These are phyloP conservation scores for Portunus trituberculatus DNA, from an alignment of 1,140 invertebrate genomes.

Conservation along the genomic window DNA sequence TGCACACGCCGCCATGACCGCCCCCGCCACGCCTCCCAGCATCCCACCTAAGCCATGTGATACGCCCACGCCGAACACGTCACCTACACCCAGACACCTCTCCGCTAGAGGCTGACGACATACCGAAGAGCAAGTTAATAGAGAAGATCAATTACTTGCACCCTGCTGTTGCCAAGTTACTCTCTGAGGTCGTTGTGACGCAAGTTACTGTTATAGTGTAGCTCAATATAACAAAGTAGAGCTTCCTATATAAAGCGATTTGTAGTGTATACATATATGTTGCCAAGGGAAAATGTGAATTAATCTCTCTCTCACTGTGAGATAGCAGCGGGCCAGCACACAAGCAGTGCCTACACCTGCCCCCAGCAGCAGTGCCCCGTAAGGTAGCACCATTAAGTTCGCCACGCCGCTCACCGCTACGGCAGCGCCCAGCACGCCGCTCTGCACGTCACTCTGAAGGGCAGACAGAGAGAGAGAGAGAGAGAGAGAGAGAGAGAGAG, in stretches of 20 bases:
- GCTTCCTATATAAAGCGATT: no score
- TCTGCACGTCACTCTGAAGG: constrained; percentile 55
- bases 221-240: no score
- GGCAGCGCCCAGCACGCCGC: constrained; percentile 43
- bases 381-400: constrained; percentile 46
- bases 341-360: constrained; percentile 15
- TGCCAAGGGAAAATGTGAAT: background rate
- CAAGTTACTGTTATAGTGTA: no score
- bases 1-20: constrained; percentile 33
- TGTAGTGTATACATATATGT: no score
- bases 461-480: no score
- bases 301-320: constrained; percentile 1
- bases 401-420: constrained; percentile 42
- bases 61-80: constrained; percentile 45
- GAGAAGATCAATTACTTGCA: no score
- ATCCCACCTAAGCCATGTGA: constrained; percentile 39
- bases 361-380: constrained; percentile 50
- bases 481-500: no score
- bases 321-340: constrained; percentile 30
- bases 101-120: constrained; percentile 6
- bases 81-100: constrained; percentile 13
- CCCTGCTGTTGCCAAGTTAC: no score
- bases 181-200: no score
- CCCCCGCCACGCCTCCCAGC: constrained; percentile 42
- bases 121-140: no score